Evolutionary conservation across 2,888 invertebrate genomes (phyloP).

Genomic region (Nipponacmea schrenckii): DNA sequence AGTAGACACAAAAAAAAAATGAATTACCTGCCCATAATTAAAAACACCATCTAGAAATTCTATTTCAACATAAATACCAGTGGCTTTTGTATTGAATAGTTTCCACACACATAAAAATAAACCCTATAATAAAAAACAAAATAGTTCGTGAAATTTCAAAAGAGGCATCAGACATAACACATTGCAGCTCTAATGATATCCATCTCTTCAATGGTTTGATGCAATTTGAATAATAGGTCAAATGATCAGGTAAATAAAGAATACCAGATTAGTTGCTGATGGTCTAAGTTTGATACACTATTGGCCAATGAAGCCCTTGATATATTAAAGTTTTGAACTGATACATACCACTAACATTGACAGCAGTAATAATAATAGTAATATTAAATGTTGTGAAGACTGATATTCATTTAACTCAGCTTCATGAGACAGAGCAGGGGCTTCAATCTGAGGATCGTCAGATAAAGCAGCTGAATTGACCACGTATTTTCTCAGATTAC

Average conservation of each 20-base stretch:
- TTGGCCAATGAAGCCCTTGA: no score
- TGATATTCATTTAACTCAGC: conserved; percentile 53
- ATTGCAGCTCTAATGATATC: no score
- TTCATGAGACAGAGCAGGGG: conserved; percentile 16
- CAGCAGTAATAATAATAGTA: conserved; percentile 81
- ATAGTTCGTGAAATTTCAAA: neutral
- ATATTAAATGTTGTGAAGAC: conserved; percentile 78
- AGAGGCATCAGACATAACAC: no score
- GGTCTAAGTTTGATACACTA: no score
- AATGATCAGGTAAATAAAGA: no score
- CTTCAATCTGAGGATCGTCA: conserved; percentile 27
- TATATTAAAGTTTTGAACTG: no score
- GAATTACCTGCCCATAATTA: conserved; percentile 79
- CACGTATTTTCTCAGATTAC: conserved; percentile 47
- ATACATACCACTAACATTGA: conserved; percentile 88
- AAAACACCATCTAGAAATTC: conserved; percentile 89
- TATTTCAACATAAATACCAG: conserved; percentile 91
- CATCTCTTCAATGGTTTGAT: no score
- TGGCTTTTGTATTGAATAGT: conserved; percentile 71
- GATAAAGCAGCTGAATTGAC: conserved; percentile 22
- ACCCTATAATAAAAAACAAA: conserved; percentile 73
- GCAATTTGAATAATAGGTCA: no score
- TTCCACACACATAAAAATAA: conserved; percentile 73
- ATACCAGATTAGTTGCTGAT: no score
- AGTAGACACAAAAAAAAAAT: neutral